Evolutionary conservation across 1,140 invertebrate species (phyloP), one percentile per base, ranked within the genome.

Genomic region (Sipha flava): DNA sequence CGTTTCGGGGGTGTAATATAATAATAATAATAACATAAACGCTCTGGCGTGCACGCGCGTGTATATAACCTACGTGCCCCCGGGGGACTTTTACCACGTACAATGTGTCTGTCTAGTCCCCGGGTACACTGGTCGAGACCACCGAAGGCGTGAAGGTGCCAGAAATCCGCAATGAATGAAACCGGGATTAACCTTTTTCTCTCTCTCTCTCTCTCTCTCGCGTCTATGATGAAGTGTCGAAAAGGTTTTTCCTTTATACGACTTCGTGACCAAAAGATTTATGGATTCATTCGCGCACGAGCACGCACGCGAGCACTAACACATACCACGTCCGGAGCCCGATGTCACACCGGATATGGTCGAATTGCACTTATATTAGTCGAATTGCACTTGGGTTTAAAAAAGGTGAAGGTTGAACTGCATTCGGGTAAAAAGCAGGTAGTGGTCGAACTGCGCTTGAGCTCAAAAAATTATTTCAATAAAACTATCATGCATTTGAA

Each of bases 121-220:
- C n/a, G n/a, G 31, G 59, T 62, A 62, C 26, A 31, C 31, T 34
- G 59, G 31, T 37, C 7, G 59, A 47, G 68, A 72, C 68, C 68
- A 72, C 68, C 64, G 64, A 62, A 62, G 59, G 26, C 57, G 57
- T n/a, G 45, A 47, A 18, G 57, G 2, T 21, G 23, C 10, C 57
- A 21, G 6, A 52, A 5, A 62, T 62, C 59, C 31, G 29, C 5
- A 52, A n/a, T 72, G 68, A 72, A 72, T 72, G 68, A 72, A 49
- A 72, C 68, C 40, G 26, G 43, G 68, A 72, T 72, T 49, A 72
- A 72, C 68, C 68, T 72, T 72, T 72, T 72, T 68, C 47, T 66
- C 21, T 64, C 7, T 37, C 16, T 9, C n/a, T 23, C 18, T 37
- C 14, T 16, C 16, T 31, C 57, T 3, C 26, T 29, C 10, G 47